Evolutionary conservation across 2,113 vertebrate species (phyloP), one percentile per base, ranked within the genome.

Genomic region (Planiliza haematocheilus): DNA sequence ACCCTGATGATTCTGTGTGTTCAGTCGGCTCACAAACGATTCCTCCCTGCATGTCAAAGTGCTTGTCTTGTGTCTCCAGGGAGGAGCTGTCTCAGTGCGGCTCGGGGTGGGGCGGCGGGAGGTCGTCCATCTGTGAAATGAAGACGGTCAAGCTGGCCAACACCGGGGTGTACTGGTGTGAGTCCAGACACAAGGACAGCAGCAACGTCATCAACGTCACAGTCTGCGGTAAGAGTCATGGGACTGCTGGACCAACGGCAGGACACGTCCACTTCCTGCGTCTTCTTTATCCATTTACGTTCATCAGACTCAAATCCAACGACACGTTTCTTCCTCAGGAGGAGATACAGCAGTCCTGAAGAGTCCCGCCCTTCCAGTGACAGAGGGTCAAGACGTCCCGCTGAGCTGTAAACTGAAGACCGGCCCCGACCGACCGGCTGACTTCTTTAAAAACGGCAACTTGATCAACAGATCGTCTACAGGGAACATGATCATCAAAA

Each of bases 131-230:
- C 39, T 86, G 84, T 14, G 0, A 3, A 0, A 8, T 86, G 0
- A 41, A 30, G 0, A 16, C 49, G 0, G 2, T 52, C 1, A 86
- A 82, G 4, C 9, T 0, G n/a, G 0, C 17, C 0, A 18, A 59
- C 76, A 70, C n/a, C 1, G 79, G 84, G 0, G 48, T 79, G 16
- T 86, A 82, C 79, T 86, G 84, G 84, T 86, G 84, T 18, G 16
- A 76, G 0, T 77, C 79, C 0, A 10, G 45, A 34, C 3, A 42
- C 1, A 1, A 63, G 46, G 42, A 52, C 8, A 82, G 72, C 70
- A 82, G 79, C 84, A 16, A 61, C 12, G 1, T 21, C 7, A 12
- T 73, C 67, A 79, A 57, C 75, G 65, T 86, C 76, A 69, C 49
- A 0, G 4, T 86, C 24, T 65, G 30, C 0, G 10, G 83, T 82